A percentile compares a stretch with the other conserved stretches of the same genome.
Evolutionary conservation across 2,888 invertebrate species (phyloP).

Genomic region (Stictocephala bisonia): DNA sequence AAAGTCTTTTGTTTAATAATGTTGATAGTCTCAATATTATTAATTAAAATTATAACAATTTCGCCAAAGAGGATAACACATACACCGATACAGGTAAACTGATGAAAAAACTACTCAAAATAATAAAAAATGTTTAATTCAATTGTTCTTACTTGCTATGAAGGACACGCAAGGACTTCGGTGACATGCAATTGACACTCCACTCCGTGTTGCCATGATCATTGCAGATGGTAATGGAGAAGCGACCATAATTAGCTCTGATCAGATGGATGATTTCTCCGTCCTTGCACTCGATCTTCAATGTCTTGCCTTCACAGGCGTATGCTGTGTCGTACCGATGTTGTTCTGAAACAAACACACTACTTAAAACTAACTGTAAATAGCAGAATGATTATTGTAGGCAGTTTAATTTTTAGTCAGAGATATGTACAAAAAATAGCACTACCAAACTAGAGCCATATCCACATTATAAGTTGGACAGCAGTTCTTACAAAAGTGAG

Average conservation of each 20-base stretch:
- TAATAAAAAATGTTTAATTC: background rate
- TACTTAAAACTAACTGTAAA: no score
- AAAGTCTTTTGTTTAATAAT: no score
- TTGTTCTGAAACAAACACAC: slow-evolving; percentile 70
- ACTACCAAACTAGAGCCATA: no score
- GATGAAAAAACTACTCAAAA: no score
- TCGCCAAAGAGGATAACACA: no score
- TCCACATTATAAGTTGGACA: no score
- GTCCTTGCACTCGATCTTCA: slow-evolving; percentile 88
- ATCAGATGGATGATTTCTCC: slow-evolving; percentile 92
- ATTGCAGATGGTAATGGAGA: slow-evolving; percentile 95
- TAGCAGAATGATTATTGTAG: background rate
- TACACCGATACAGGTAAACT: no score
- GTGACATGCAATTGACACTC: slow-evolving; percentile 96
- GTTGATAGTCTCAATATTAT: no score
- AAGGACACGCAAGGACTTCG: slow-evolving; percentile 86
- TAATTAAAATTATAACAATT: no score
- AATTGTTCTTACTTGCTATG: slow-evolving; percentile 79
- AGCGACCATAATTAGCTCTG: slow-evolving; percentile 94
- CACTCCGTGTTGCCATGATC: slow-evolving; percentile 96
- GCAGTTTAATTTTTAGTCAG: no score
- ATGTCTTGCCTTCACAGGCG: slow-evolving; percentile 92
- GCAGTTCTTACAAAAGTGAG: no score
- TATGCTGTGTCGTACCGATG: slow-evolving; percentile 91
- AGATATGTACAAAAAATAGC: no score